Percentiles rank a stretch among this genome's conserved stretches.
Conservation (phyloP, 2,113 vertebrate genomes). For the Cephalopholis sonnerati region DNA sequence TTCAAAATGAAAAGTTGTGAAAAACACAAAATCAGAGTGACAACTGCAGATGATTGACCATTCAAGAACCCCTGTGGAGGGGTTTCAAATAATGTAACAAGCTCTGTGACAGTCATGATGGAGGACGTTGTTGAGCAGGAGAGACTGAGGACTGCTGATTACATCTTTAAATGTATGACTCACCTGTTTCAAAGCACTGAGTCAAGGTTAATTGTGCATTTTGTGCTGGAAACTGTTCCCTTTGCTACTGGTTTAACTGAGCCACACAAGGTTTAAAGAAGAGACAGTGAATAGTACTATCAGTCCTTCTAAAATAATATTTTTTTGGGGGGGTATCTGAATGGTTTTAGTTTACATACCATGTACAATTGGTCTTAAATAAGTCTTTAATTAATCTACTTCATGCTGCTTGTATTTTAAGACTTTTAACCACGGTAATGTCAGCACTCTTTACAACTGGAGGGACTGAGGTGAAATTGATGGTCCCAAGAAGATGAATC, state of each 20-base stretch:
- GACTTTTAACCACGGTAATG: no score
- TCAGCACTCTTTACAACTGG: no score
- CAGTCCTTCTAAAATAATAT: no score
- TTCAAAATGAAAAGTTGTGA: not conserved
- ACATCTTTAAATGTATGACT: conserved; percentile 23
- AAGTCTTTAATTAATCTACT: no score
- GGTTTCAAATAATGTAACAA: conserved; percentile 5
- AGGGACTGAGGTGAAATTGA: no score
- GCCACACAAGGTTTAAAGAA: not conserved
- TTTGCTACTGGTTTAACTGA: not conserved
- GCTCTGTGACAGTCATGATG: not conserved
- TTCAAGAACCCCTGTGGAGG: not conserved
- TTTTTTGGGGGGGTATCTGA: not conserved
- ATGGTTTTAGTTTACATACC: not conserved
- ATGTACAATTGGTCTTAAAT: not conserved
- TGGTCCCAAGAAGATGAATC: no score
- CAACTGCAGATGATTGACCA: not conserved
- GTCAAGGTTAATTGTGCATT: not conserved
- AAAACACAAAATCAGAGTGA: not conserved
- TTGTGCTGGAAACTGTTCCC: not conserved
- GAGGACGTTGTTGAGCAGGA: not conserved
- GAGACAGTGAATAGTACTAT: not conserved
- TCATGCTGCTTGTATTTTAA: no score
- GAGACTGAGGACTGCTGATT: conserved; percentile 18
- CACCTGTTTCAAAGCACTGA: not conserved